phyloP scores from a whole-genome alignment of 2,888 invertebrate species.

The Polyploca ridens region DNA sequence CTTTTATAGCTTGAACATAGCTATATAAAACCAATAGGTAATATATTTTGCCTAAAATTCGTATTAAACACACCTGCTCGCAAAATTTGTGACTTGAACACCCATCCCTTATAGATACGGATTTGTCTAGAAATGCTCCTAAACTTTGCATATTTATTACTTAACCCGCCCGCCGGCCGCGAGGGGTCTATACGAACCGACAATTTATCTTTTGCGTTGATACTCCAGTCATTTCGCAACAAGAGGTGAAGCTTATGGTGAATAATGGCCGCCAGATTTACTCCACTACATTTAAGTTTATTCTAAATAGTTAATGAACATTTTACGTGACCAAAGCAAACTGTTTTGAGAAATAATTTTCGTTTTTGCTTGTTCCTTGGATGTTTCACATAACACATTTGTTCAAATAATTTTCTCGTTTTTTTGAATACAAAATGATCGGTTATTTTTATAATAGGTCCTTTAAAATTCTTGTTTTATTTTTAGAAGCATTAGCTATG shows the following conservation, averaged over 20 bases:
- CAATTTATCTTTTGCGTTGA: conserved; percentile 41
- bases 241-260: conserved; percentile 49
- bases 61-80: conserved; percentile 70
- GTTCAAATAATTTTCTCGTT: too few species aligned
- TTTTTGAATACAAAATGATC: neutral
- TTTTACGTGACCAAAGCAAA: neutral
- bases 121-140: conserved; percentile 70
- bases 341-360: neutral
- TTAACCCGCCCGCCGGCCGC: conserved; percentile 54
- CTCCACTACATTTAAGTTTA: conserved; percentile 40
- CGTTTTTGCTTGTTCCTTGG: neutral
- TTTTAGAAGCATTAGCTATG: neutral
- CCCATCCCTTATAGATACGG: conserved; percentile 66
- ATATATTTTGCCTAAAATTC: conserved; percentile 69
- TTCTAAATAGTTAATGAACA: conserved; percentile 1
- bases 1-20: neutral
- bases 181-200: conserved; percentile 45
- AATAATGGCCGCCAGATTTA: conserved; percentile 49
- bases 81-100: conserved; percentile 61
- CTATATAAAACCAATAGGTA: conserved; percentile 50
- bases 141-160: conserved; percentile 78
- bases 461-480: neutral
- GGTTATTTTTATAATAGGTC: neutral
- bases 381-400: too few species aligned
- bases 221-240: conserved; percentile 43